Percentiles rank a stretch among this genome's conserved stretches.
These are phyloP conservation scores for Physella acuta DNA, from an alignment of 1,140 invertebrate genomes.

Conservation along the genomic window DNA sequence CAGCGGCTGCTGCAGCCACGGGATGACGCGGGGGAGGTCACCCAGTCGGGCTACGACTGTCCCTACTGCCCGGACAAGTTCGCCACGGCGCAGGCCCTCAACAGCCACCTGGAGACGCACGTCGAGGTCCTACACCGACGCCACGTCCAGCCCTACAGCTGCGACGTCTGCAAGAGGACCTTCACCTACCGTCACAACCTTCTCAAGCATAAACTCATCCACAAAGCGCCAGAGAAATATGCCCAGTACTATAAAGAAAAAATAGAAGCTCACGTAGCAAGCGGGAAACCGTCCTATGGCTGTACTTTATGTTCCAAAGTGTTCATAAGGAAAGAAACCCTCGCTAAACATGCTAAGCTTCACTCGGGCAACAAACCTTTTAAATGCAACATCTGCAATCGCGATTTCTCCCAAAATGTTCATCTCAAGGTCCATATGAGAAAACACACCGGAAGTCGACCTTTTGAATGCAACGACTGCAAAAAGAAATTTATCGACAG, in stretches of 20 bases:
- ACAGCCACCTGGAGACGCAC: slow-evolving; percentile 29
- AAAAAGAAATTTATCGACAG: slow-evolving; percentile 28
- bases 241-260: slow-evolving; percentile 21
- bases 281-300: slow-evolving; percentile 25
- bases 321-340: slow-evolving; percentile 31
- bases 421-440: slow-evolving; percentile 31
- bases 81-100: slow-evolving; percentile 27
- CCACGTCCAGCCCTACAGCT: slow-evolving; percentile 31
- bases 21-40: not conserved
- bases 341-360: slow-evolving; percentile 26
- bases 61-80: slow-evolving; percentile 26
- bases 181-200: slow-evolving; percentile 32
- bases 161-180: slow-evolving; percentile 21
- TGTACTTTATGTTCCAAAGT: slow-evolving; percentile 24
- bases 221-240: slow-evolving; percentile 23
- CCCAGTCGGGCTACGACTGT: slow-evolving; percentile 27
- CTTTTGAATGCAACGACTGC: slow-evolving; percentile 29
- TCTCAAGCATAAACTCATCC: slow-evolving; percentile 22
- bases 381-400: slow-evolving; percentile 17
- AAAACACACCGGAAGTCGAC: slow-evolving; percentile 28
- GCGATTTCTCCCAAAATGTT: slow-evolving; percentile 30
- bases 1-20: not conserved
- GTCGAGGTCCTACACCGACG: slow-evolving; percentile 24
- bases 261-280: slow-evolving; percentile 24
- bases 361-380: slow-evolving; percentile 27